Percentiles rank a stretch among this genome's conserved stretches.
Evolutionary conservation across 2,113 vertebrate genomes (phyloP).

Genomic region (Vidua chalybeata): DNA sequence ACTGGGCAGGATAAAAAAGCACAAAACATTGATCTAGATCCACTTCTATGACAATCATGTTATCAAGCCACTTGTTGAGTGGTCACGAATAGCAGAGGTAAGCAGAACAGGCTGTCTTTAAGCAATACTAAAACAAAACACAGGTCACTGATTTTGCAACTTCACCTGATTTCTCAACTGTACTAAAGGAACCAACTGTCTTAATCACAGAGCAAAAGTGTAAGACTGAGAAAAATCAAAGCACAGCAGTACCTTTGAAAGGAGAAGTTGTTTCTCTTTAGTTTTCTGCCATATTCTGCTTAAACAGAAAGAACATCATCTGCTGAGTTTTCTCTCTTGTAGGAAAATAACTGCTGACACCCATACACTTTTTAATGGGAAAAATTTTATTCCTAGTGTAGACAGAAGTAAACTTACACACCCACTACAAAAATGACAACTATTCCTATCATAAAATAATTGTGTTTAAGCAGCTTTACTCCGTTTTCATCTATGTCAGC

Average conservation of each 20-base stretch:
- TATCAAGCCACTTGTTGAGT: neutral
- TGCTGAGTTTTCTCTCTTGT: neutral
- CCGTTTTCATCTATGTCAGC: neutral
- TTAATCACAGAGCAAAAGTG: neutral
- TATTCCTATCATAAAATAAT: neutral
- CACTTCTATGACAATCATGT: neutral
- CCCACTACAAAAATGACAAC: neutral
- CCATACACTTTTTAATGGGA: neutral
- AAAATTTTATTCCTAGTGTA: neutral
- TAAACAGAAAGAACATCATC: neutral
- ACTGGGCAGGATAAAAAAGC: neutral
- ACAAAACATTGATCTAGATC: neutral
- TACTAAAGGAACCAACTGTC: neutral
- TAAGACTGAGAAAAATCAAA: neutral
- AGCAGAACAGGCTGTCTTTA: neutral
- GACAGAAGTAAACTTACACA: neutral
- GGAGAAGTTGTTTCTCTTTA: neutral
- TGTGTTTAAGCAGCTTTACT: neutral
- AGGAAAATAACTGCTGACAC: neutral
- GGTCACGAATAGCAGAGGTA: neutral
- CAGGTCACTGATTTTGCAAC: conserved; percentile 12
- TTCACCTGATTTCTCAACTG: conserved; percentile 43
- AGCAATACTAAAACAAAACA: conserved; percentile 5
- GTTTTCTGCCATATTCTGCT: neutral
- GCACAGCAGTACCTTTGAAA: neutral